Base-by-base conservation (phyloP, 1,140 invertebrate genomes). In the Magallana ariakensis region DNA sequence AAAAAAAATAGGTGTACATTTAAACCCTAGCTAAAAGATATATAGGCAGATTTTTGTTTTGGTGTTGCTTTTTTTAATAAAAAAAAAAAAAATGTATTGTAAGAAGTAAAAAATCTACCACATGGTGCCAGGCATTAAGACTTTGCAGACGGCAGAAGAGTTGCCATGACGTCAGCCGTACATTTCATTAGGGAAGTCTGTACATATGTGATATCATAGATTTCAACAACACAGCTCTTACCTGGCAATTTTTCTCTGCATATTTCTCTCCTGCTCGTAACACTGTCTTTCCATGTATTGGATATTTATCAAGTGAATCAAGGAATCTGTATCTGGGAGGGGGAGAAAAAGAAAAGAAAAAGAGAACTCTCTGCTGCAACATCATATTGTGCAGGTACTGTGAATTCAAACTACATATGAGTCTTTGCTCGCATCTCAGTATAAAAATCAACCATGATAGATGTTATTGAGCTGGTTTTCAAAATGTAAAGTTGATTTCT, bases 121-220 rank as follows among this genome's bases (percentile, higher is more conserved):
- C 66, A 75, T 75, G 66, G 66, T 75, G 66, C 19, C 66, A 75
- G 22, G 66, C 66, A 75, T 26, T 75, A 75, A 75, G 66, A 75
- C 22, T 46, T 75, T 33, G 66, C 22, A 75, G 66, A 75, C 26
- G 66, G 66, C 66, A 75, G 66, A 26, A 60, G 66, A 75, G 66
- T 75, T 75, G 66, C 66, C 66, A 75, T 75, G 66, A 75, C 66
- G 66, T 75, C 66, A 75, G 22, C 19, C 66, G 15, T 26, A 22
- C 66, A 75, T 75, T 75, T 75, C 66, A 75, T 75, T 75, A 75
- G 66, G 66, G 66, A 75, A 75, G 66, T 75, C 66, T 75, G 66
- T 75, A 75, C 66, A 75, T 75, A 75, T 75, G 66, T 75, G 66
- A 75, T 75, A 75, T 75, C 66, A 75, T 75, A 75, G 66, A 75